phyloP scores from a whole-genome alignment of 1,140 invertebrate species.

The Eubasilissa regina region DNA sequence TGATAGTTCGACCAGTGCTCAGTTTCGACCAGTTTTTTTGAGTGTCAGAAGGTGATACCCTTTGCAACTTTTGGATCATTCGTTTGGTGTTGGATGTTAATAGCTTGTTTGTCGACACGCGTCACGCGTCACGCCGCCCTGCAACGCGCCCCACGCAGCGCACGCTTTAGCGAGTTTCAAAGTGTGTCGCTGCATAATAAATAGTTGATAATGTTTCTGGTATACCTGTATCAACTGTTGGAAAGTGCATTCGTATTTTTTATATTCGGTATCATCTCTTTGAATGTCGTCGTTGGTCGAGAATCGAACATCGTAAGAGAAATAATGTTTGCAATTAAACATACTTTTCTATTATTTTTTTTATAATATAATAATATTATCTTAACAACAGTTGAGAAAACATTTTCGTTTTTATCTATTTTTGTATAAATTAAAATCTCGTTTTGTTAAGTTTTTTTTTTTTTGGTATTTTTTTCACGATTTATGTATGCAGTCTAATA shows the following conservation, averaged over 20 bases:
- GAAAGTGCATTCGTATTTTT: not conserved
- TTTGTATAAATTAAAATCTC: too few relatives aligned
- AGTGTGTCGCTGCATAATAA: too few relatives aligned
- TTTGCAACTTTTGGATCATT: not conserved
- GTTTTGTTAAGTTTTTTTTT: too few relatives aligned
- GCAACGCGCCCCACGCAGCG: too few relatives aligned
- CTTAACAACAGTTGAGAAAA: too few relatives aligned
- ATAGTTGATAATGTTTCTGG: not conserved
- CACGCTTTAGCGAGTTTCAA: too few relatives aligned
- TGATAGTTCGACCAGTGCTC: slow-evolving; percentile 30
- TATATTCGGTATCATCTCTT: slow-evolving; percentile 15
- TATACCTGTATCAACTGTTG: not conserved
- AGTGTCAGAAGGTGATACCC: slow-evolving; percentile 22
- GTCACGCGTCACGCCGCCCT: too few relatives aligned
- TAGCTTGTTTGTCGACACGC: not conserved
- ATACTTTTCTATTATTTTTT: slow-evolving; percentile 4
- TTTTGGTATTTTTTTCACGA: too few relatives aligned
- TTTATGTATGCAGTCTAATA: too few relatives aligned
- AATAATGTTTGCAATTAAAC: slow-evolving; percentile 2
- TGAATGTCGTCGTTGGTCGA: slow-evolving; percentile 11
- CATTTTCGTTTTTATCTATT: too few relatives aligned
- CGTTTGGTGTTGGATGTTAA: not conserved
- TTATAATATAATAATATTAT: not conserved
- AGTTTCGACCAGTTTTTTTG: not conserved
- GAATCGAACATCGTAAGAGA: slow-evolving; percentile 26